A percentile compares a stretch with the other conserved stretches of the same genome.
phyloP scores from a whole-genome alignment of 2,888 invertebrate species.

The Alentia gelatinosa region DNA sequence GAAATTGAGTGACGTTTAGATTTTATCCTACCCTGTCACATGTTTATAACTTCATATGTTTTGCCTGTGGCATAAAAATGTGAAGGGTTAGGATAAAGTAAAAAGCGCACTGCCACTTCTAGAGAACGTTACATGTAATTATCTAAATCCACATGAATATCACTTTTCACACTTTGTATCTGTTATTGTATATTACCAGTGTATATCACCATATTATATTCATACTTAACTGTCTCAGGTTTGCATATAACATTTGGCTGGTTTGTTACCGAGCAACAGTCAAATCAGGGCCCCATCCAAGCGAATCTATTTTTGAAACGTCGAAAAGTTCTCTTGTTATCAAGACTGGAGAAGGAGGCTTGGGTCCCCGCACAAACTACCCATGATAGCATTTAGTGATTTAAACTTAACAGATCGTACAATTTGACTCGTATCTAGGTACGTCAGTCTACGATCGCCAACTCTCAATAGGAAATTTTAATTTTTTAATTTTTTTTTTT shows the following conservation, averaged over 20 bases:
- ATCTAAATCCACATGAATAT: neutral
- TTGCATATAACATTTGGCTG: neutral
- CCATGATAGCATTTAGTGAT: neutral
- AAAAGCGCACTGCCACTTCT: neutral
- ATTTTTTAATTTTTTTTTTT: no score
- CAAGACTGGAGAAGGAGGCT: neutral
- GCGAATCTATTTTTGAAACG: slow-evolving; percentile 27
- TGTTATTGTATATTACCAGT: neutral
- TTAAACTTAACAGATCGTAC: neutral
- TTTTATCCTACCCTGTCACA: no score
- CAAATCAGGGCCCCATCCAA: slow-evolving; percentile 44
- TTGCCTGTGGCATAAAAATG: neutral
- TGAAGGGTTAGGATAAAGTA: neutral
- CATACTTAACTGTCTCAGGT: slow-evolving; percentile 51
- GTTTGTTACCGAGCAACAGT: slow-evolving; percentile 20
- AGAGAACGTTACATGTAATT: neutral
- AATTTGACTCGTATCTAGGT: neutral
- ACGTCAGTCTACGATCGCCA: no score
- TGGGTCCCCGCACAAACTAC: neutral
- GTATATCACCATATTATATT: slow-evolving; percentile 22
- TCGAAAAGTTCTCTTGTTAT: neutral
- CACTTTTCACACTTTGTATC: slow-evolving; percentile 35
- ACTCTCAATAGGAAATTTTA: no score
- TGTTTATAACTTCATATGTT: no score
- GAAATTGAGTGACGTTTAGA: no score